Conservation (phyloP, 1,140 invertebrate genomes). For the Monomorium pharaonis region DNA sequence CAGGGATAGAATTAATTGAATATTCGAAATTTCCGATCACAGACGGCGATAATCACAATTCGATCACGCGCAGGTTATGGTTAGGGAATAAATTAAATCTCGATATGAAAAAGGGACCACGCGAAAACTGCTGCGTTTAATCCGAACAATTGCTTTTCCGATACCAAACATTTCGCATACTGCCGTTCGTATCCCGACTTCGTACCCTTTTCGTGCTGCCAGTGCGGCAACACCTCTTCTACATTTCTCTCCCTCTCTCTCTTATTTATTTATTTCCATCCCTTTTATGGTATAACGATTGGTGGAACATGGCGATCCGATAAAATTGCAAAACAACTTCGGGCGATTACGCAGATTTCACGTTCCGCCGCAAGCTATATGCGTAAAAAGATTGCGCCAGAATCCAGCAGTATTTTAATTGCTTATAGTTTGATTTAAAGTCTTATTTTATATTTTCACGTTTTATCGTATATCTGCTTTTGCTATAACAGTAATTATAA, state of each 20-base stretch:
- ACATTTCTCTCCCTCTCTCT: not conserved
- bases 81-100: constrained; percentile 75
- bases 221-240: not conserved
- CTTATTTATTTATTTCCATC: constrained; percentile 55
- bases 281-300: constrained; percentile 72
- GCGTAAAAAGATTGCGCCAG: constrained; percentile 22
- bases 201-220: constrained; percentile 50
- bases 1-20: constrained; percentile 70
- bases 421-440: constrained; percentile 20
- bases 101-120: constrained; percentile 72
- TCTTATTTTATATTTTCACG: not conserved
- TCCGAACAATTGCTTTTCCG: constrained; percentile 78
- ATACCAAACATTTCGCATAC: constrained; percentile 72
- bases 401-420: constrained; percentile 34
- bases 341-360: constrained; percentile 53
- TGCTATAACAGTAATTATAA: not conserved
- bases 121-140: constrained; percentile 74
- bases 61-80: constrained; percentile 55
- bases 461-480: not conserved
- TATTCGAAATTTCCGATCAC: constrained; percentile 75
- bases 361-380: not conserved
- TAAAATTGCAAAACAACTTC: constrained; percentile 76
- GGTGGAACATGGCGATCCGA: constrained; percentile 65
- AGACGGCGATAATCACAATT: constrained; percentile 71
- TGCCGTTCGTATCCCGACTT: constrained; percentile 68